phyloP scores from a whole-genome alignment of 2,888 invertebrate species.

The Lycia hirtaria region DNA sequence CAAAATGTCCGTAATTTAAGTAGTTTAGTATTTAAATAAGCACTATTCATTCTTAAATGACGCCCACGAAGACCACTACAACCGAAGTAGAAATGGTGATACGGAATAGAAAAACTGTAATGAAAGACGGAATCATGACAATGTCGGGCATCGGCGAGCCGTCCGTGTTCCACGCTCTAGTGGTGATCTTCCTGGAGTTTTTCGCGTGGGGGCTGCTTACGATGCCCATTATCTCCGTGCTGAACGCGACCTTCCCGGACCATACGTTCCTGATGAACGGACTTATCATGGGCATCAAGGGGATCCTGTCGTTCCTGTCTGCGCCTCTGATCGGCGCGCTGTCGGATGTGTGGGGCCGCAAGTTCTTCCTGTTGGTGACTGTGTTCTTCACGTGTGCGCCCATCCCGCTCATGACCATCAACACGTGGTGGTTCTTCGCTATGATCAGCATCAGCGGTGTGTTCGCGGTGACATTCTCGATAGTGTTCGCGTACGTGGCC shows the following conservation, averaged over 20 bases:
- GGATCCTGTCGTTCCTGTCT: conserved; percentile 98
- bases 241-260: conserved; percentile 99
- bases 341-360: conserved; percentile 99
- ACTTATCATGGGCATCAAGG: conserved; percentile 99
- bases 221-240: conserved; percentile 97
- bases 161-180: conserved; percentile 98
- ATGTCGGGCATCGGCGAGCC: conserved; percentile 96
- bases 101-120: conserved; percentile 93
- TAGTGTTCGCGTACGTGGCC: conserved; percentile 99
- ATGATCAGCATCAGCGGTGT: conserved; percentile 99
- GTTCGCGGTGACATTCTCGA: conserved; percentile 99
- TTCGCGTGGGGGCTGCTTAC: conserved; percentile 99
- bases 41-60: conserved; percentile 81
- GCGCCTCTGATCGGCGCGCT: conserved; percentile 99
- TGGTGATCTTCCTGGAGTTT: conserved; percentile 99
- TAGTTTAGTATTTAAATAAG: conserved; percentile 72
- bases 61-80: conserved; percentile 92
- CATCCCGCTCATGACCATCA: conserved; percentile 99
- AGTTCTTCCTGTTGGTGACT: conserved; percentile 98
- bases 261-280: conserved; percentile 99
- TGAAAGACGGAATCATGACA: conserved; percentile 95
- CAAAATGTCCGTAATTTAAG: conserved; percentile 77
- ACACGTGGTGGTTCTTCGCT: conserved; percentile 99
- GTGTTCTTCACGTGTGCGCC: conserved; percentile 99
- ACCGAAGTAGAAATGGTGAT: conserved; percentile 95